A percentile compares a stretch with the other conserved stretches of the same genome.
Evolutionary conservation across 1,140 invertebrate genomes (phyloP).

Genomic region (Pectinophora gossypiella): DNA sequence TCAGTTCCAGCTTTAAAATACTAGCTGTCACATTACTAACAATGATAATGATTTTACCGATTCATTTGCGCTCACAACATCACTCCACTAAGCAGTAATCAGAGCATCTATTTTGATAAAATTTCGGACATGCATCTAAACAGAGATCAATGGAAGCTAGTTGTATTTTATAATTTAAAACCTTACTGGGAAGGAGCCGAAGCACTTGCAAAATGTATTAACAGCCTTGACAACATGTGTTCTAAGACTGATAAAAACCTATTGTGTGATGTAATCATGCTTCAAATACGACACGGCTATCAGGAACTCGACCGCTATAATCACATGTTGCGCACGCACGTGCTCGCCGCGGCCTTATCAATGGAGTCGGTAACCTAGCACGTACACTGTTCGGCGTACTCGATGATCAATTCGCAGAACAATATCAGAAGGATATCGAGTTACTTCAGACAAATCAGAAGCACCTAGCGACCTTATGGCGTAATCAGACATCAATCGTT

Average conservation of each 20-base stretch:
- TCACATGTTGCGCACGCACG: neutral
- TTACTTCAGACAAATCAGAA: constrained; percentile 6
- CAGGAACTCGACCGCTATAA: neutral
- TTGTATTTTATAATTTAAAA: neutral
- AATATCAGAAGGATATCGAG: constrained; percentile 5
- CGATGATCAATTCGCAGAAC: neutral
- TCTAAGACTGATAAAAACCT: neutral
- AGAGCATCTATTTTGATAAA: neutral
- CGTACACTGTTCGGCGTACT: neutral
- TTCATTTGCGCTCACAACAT: neutral
- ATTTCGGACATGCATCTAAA: neutral
- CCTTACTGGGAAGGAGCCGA: neutral
- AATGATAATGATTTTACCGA: neutral
- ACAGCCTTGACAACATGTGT: neutral
- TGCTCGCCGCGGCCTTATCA: neutral
- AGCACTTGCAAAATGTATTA: neutral
- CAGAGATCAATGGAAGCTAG: neutral
- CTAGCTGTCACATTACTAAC: neutral
- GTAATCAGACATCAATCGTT: neutral
- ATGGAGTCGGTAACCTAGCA: neutral
- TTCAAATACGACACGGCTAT: neutral
- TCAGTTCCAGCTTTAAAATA: neutral
- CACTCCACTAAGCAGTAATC: neutral
- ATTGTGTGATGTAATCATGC: neutral
- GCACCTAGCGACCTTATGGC: neutral